Percentiles rank a stretch among this genome's conserved stretches.
Evolutionary conservation across 2,888 invertebrate genomes (phyloP).

Genomic region (Listrodromus nycthemerus): DNA sequence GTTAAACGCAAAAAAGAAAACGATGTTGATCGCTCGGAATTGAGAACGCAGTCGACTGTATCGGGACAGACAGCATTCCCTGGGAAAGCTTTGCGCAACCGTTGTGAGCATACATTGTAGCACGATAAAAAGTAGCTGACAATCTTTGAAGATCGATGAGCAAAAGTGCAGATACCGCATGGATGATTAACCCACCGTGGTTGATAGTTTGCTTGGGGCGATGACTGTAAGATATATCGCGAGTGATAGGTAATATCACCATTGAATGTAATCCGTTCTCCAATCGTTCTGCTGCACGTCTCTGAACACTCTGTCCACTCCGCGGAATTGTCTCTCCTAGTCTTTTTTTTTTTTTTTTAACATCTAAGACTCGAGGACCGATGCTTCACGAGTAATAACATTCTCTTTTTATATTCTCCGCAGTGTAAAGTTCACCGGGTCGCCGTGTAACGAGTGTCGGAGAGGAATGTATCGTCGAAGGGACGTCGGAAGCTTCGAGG

Average conservation of each 20-base stretch:
- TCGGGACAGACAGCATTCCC: conserved; percentile 14
- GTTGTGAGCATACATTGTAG: not conserved
- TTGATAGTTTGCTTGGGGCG: not conserved
- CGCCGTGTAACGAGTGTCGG: not conserved
- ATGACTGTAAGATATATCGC: not conserved
- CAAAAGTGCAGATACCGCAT: not conserved
- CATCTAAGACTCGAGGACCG: not conserved
- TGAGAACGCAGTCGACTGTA: conserved; percentile 12
- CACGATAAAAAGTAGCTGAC: conserved; percentile 8
- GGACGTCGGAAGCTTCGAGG: conserved; percentile 43
- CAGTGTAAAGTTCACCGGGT: not conserved
- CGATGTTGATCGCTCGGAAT: conserved; percentile 31
- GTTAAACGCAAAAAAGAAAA: conserved; percentile 22
- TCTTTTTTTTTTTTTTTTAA: not conserved
- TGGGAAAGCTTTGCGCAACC: not conserved
- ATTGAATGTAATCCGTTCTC: not conserved
- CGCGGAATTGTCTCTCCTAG: not conserved
- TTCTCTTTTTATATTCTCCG: not conserved
- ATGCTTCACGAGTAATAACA: not conserved
- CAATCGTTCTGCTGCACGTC: not conserved
- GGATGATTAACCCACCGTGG: conserved; percentile 9
- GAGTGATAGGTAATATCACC: not conserved
- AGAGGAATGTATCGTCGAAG: not conserved
- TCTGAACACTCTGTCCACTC: not conserved
- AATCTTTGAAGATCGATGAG: not conserved